Evolutionary conservation across 2,797 vertebrate species (phyloP).

Genomic region (Rhabdophis nuchalis): DNA sequence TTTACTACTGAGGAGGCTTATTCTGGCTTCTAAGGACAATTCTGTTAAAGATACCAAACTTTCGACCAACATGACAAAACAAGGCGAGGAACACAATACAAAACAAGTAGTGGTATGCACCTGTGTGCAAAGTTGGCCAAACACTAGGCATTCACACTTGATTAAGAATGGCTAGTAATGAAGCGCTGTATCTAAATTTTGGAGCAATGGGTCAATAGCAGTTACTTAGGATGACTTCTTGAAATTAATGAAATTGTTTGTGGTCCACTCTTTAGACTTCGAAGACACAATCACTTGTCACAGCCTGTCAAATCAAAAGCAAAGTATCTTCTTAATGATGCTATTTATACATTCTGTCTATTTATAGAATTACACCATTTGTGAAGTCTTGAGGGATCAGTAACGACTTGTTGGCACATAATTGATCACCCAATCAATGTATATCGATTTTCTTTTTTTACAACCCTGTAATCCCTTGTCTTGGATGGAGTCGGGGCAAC

Average conservation of each 20-base stretch:
- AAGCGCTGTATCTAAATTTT: background rate
- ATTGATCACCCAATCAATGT: background rate
- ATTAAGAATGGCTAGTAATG: background rate
- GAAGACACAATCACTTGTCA: background rate
- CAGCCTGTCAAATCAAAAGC: background rate
- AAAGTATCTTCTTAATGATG: background rate
- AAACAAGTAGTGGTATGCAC: background rate
- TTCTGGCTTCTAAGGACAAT: slow-evolving; percentile 53
- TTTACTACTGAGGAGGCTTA: slow-evolving; percentile 60
- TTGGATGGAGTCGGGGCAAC: background rate
- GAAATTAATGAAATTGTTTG: background rate
- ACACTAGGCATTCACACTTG: background rate
- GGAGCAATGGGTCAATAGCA: background rate
- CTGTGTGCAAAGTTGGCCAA: background rate
- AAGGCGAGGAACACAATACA: slow-evolving; percentile 12
- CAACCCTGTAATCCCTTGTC: background rate
- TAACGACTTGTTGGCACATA: background rate
- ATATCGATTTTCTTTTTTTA: too few species aligned
- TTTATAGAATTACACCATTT: background rate
- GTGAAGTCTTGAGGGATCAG: background rate
- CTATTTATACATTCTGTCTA: background rate
- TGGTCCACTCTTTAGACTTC: background rate
- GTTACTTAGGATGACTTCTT: background rate
- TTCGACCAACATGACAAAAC: background rate
- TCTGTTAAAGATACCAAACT: slow-evolving; percentile 45